A percentile compares a stretch with the other conserved stretches of the same genome.
Conservation (phyloP, 2,113 vertebrate species). For the Lonchura striata region DNA sequence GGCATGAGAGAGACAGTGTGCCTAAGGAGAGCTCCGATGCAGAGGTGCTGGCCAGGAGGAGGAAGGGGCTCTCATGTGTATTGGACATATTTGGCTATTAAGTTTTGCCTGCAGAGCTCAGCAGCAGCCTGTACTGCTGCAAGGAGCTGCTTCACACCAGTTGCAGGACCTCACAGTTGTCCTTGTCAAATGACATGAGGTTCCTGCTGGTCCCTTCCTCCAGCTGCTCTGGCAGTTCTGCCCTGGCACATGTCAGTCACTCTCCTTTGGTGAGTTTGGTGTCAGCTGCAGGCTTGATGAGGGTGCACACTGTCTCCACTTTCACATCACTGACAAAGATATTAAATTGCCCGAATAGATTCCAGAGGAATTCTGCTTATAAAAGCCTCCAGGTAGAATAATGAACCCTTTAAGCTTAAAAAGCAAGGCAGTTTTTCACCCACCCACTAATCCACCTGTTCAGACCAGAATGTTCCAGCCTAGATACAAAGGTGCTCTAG, state of each 20-base stretch:
- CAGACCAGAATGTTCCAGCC: neutral
- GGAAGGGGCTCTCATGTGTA: neutral
- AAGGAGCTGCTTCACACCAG: neutral
- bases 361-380: neutral
- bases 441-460: neutral
- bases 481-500: neutral
- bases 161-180: neutral
- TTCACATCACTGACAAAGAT: neutral
- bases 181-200: neutral
- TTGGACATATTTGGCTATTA: neutral
- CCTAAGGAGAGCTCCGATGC: neutral
- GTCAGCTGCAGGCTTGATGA: neutral
- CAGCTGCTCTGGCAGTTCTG: neutral
- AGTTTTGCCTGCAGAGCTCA: neutral
- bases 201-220: neutral
- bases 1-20: neutral
- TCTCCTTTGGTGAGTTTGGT: neutral
- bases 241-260: rapidly evolving
- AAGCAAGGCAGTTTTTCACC: neutral
- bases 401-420: neutral
- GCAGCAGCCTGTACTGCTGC: neutral
- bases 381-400: neutral
- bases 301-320: neutral
- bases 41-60: rapidly evolving
- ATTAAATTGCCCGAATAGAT: neutral